These are phyloP conservation scores for Synanthedon tipuliformis DNA, from an alignment of 2,888 invertebrate genomes.

Conservation along the genomic window DNA sequence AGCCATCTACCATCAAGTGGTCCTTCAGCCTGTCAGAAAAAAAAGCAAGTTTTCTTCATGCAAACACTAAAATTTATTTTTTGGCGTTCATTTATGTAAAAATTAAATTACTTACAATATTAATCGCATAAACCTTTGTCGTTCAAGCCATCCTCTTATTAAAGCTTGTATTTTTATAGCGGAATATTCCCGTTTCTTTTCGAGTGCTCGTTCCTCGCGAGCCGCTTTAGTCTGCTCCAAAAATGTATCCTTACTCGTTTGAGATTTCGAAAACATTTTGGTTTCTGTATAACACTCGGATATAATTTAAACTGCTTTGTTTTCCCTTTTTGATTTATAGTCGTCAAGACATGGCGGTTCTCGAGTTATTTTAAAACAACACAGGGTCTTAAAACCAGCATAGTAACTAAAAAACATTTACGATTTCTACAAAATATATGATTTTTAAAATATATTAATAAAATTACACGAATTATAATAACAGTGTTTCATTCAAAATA, in stretches of 20 bases:
- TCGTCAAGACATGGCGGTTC: conserved; percentile 29
- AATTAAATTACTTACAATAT: conserved; percentile 74
- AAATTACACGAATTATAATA: too few species aligned
- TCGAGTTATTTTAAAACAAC: conserved; percentile 4
- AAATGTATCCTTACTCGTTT: conserved; percentile 79
- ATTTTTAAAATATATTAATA: too few species aligned
- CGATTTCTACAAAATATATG: too few species aligned
- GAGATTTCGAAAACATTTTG: conserved; percentile 54
- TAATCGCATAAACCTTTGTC: conserved; percentile 69
- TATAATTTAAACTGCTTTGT: conserved; percentile 28
- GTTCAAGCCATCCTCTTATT: conserved; percentile 80
- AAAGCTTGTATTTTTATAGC: conserved; percentile 80
- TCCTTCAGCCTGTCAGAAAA: too few species aligned
- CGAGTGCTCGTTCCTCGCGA: conserved; percentile 87
- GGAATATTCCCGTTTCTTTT: conserved; percentile 82
- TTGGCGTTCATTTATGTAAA: background rate
- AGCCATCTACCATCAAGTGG: too few species aligned
- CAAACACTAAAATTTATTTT: too few species aligned
- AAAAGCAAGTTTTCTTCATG: too few species aligned
- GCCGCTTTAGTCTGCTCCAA: conserved; percentile 92
- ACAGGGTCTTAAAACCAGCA: too few species aligned
- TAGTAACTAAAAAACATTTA: too few species aligned
- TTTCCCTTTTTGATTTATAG: conserved; percentile 27
- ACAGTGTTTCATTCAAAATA: too few species aligned
- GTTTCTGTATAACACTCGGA: conserved; percentile 14